These are phyloP conservation scores for Acanthornis magna DNA, from an alignment of 2,797 vertebrate species.

Conservation along the genomic window DNA sequence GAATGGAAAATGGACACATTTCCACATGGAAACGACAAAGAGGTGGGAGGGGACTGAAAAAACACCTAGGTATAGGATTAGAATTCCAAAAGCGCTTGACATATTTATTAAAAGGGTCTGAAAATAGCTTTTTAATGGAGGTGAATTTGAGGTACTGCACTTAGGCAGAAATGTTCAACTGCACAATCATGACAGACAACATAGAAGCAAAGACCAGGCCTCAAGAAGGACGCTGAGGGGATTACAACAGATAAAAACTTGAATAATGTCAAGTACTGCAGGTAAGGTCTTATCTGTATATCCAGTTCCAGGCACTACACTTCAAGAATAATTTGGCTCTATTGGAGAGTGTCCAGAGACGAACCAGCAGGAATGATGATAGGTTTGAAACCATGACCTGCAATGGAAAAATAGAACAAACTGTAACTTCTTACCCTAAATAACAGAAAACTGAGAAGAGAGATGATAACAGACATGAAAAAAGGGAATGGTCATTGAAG, in stretches of 20 bases:
- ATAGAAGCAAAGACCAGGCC: not conserved
- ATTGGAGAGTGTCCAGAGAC: not conserved
- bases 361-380: not conserved
- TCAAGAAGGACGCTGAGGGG: not conserved
- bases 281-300: not conserved
- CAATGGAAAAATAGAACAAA: not conserved
- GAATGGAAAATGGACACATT: conserved; percentile 13
- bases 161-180: not conserved
- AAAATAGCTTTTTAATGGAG: not conserved
- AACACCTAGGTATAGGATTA: not conserved
- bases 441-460: not conserved
- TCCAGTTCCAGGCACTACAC: not conserved
- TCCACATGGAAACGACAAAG: not conserved
- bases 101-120: not conserved
- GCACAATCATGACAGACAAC: not conserved
- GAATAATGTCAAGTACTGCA: not conserved
- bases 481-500: not conserved
- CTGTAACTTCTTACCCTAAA: not conserved
- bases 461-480: not conserved
- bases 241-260: not conserved
- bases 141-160: not conserved
- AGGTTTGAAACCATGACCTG: not conserved
- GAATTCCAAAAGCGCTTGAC: not conserved
- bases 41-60: not conserved
- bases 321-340: not conserved